phyloP scores from a whole-genome alignment of 2,113 vertebrate species.

The Anser brachyrhynchus region DNA sequence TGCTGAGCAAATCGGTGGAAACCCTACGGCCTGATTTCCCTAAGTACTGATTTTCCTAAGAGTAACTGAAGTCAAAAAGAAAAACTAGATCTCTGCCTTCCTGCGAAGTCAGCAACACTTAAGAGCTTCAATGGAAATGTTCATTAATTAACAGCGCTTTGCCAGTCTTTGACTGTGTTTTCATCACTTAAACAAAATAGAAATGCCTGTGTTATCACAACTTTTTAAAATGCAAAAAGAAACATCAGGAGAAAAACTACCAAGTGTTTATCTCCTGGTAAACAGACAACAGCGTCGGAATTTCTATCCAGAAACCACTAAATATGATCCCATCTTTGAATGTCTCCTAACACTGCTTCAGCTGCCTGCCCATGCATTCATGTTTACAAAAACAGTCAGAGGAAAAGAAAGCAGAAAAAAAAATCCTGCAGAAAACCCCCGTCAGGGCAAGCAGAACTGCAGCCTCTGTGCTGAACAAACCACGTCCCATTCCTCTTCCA shows the following conservation, averaged over 20 bases:
- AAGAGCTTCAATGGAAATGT: not conserved
- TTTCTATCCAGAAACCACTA: not conserved
- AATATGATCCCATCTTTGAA: not conserved
- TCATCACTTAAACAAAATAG: not conserved
- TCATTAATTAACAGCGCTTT: not conserved
- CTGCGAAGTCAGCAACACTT: not conserved
- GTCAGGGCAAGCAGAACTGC: not conserved
- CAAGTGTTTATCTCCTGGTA: not conserved
- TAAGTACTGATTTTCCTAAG: not conserved
- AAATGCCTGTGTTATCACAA: not conserved
- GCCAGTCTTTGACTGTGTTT: not conserved
- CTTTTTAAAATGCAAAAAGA: not conserved
- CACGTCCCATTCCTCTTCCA: not conserved
- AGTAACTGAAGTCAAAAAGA: not conserved
- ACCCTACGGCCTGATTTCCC: not conserved
- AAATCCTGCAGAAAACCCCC: not conserved
- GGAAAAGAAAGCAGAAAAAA: not conserved
- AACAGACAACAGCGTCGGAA: not conserved
- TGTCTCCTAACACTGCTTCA: not conserved
- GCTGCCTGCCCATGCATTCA: not conserved
- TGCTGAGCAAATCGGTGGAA: not conserved
- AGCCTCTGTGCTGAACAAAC: rapidly evolving
- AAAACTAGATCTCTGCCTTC: not conserved
- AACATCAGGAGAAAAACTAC: not conserved
- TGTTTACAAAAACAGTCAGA: not conserved